Conservation (phyloP, 2,888 invertebrate genomes). For the Yponomeuta evonymella region DNA sequence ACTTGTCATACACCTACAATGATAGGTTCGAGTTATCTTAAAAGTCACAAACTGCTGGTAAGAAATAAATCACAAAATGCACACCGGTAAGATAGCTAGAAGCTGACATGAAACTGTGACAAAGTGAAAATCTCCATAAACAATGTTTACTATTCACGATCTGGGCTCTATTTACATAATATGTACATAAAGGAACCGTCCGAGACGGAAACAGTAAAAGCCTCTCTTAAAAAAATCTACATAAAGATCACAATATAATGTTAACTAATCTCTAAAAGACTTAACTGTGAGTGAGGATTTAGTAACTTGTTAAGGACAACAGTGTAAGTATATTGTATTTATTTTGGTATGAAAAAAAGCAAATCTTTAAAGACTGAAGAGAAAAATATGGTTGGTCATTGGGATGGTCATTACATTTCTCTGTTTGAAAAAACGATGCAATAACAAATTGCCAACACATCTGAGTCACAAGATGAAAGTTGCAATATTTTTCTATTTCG, state of each 20-base stretch:
- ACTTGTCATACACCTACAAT: too few species aligned
- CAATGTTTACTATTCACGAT: neutral
- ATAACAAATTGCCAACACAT: neutral
- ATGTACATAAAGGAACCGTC: slow-evolving; percentile 48
- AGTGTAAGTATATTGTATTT: neutral
- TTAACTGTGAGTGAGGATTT: neutral
- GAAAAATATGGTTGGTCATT: too few species aligned
- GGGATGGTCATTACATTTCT: too few species aligned
- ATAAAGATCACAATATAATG: slow-evolving; percentile 34
- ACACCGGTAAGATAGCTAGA: neutral
- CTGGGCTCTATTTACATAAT: slow-evolving; percentile 34
- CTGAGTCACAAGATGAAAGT: neutral
- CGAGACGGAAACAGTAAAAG: slow-evolving; percentile 41
- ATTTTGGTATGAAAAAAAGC: neutral
- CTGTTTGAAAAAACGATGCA: neutral
- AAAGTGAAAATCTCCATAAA: neutral
- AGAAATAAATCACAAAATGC: neutral
- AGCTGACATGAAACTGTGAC: neutral
- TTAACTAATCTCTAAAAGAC: slow-evolving; percentile 18
- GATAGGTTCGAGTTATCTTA: neutral
- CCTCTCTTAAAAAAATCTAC: slow-evolving; percentile 36
- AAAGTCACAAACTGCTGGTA: neutral
- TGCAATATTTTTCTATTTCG: neutral
- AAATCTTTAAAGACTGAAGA: too few species aligned
- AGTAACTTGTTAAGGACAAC: neutral